Base-by-base conservation (phyloP, 2,888 invertebrate species). In the Mellilla xanthometata region DNA sequence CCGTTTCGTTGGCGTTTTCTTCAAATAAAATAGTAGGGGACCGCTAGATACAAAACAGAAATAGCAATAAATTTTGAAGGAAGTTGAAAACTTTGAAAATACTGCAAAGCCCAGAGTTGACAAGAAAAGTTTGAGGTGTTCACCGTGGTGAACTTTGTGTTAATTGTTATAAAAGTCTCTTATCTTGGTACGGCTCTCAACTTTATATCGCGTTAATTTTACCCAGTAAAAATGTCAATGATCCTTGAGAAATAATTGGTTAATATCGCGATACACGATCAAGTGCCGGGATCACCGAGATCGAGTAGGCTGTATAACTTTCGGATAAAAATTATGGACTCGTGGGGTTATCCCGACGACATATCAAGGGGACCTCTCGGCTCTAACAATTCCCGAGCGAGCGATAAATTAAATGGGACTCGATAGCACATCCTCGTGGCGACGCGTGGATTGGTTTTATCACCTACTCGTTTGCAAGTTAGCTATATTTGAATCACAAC, bases 281-380 rank as follows among this genome's bases (percentile, higher is more conserved):
- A 44, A 38, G 26, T 30, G 39, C 10, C 28, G 36, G 47, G 41
- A 40, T 60, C 62, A 29, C 19, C 34, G 35, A 44, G 41, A 43
- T 60, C 62, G 60, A 54, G 58, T 61, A 51, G 58, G 60, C 51
- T 58, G 56, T 58, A 63, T 69, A 63, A 66, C 62, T 68, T 68
- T 65, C 56, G 63, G 60, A 60, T 63, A 55, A 75, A 76, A 83
- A 78, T 77, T 81, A 81, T 81, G 65, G 73, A 69, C 81, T 72
- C 80, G 42, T 59, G 79, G 81, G 83, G 72, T 73, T 76, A 70
- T 60, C 72, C 75, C 68, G 68, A 60, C 74, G 80, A 82, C 83
- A 81, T 76, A 77, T 81, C 81, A 81, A 77, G 70, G 72, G 69
- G 71, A 65, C 66, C 68, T 65, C 65, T 65, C 65, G 74, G 70